A percentile compares a stretch with the other conserved stretches of the same genome.
phyloP scores from a whole-genome alignment of 1,140 invertebrate species.

The Bombus terrestris region DNA sequence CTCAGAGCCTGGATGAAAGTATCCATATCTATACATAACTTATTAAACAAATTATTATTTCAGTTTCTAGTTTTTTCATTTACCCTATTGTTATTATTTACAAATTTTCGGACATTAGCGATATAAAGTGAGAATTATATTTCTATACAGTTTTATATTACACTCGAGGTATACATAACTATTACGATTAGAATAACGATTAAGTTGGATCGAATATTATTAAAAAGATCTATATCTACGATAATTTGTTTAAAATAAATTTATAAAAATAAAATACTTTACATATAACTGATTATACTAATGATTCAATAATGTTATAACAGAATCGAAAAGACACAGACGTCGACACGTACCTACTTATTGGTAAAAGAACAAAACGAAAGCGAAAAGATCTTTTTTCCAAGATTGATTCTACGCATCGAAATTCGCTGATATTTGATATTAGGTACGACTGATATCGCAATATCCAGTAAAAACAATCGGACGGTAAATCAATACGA shows the following conservation, averaged over 20 bases:
- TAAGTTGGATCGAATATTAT: no score
- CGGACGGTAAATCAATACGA: neutral
- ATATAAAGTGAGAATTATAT: neutral
- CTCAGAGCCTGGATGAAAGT: conserved; percentile 28
- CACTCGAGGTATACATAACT: no score
- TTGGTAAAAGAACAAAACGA: no score
- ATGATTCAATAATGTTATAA: no score
- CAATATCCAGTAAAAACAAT: neutral
- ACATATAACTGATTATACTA: no score
- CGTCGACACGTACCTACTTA: no score
- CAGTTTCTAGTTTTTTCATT: neutral
- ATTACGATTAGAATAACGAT: neutral
- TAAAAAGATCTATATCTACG: neutral
- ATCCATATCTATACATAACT: neutral
- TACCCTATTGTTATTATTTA: neutral
- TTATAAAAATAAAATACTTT: no score
- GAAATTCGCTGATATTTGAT: neutral
- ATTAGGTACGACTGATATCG: neutral
- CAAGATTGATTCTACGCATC: neutral
- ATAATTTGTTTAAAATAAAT: no score
- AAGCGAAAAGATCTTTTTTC: no score
- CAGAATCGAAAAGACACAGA: no score
- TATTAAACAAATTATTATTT: neutral
- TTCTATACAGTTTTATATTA: neutral
- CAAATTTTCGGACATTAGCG: no score